A percentile compares a stretch with the other conserved stretches of the same genome.
These are phyloP conservation scores for Calliphora vomitoria DNA, from an alignment of 2,888 invertebrate species.

Conservation along the genomic window DNA sequence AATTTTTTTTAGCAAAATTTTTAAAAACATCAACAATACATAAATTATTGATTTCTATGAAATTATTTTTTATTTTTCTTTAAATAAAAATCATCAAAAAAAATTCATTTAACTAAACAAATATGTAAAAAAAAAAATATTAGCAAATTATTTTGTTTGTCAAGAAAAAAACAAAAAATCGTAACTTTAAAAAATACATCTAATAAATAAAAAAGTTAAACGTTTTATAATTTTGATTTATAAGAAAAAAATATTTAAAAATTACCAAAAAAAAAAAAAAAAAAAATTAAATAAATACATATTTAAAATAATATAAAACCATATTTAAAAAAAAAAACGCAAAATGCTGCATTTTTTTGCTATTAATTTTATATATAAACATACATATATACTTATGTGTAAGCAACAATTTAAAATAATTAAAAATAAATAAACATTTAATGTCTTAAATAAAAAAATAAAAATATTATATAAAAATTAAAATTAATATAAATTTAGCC, in stretches of 20 bases:
- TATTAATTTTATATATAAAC: conserved; percentile 55
- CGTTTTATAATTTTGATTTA: conserved; percentile 45
- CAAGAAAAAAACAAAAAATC: conserved; percentile 29
- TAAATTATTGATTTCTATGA: conserved; percentile 65
- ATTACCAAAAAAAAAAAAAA: conserved; percentile 42
- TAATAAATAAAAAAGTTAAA: conserved; percentile 45
- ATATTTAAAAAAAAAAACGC: conserved; percentile 18
- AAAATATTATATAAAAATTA: conserved; percentile 8
- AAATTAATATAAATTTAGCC: conserved; percentile 48
- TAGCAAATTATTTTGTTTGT: conserved; percentile 63
- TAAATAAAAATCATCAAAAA: conserved; percentile 35
- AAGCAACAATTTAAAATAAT: conserved; percentile 52
- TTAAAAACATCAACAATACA: not conserved
- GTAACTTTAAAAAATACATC: not conserved
- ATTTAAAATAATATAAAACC: not conserved
- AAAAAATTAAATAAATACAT: not conserved
- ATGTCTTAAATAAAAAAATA: conserved; percentile 45
- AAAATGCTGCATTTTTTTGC: conserved; percentile 50
- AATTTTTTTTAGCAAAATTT: conserved; percentile 44
- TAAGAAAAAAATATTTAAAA: conserved; percentile 45
- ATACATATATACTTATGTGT: not conserved
- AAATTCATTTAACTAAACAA: not conserved
- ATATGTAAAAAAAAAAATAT: conserved; percentile 40
- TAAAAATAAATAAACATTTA: conserved; percentile 45
- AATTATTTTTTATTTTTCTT: conserved; percentile 55